These are phyloP conservation scores for Echinarachnius parma DNA, from an alignment of 53 echinoderm and acorn worm genomes.

Conservation along the genomic window DNA sequence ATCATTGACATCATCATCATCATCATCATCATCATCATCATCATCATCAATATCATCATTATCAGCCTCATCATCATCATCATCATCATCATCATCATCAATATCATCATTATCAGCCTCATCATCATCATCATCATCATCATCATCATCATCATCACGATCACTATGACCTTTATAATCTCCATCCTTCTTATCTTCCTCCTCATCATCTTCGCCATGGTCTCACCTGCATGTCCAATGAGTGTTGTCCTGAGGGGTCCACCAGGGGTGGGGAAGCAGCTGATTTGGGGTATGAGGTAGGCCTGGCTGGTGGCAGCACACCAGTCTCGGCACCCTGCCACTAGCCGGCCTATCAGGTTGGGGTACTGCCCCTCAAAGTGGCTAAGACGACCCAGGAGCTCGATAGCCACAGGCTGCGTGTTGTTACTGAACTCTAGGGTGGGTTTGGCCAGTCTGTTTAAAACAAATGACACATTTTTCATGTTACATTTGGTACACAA, in stretches of 20 bases:
- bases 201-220: too few species aligned
- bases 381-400: slow-evolving; percentile 73
- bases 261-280: slow-evolving; percentile 92
- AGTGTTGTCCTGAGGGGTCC: slow-evolving; percentile 85
- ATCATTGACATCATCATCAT: neutral
- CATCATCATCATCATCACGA: neutral
- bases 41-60: neutral
- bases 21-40: neutral
- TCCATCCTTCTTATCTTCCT: neutral
- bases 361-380: slow-evolving; percentile 23
- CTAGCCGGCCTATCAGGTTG: slow-evolving; percentile 45
- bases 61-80: neutral
- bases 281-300: slow-evolving; percentile 63
- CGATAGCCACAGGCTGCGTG: slow-evolving; percentile 60
- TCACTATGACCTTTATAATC: neutral
- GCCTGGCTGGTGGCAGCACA: slow-evolving; percentile 45
- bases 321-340: slow-evolving; percentile 63
- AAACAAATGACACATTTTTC: too few species aligned
- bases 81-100: neutral
- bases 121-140: neutral
- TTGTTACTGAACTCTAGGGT: slow-evolving; percentile 82
- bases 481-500: too few species aligned
- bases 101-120: neutral
- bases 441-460: slow-evolving; percentile 89
- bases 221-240: slow-evolving; percentile 81